Percentiles rank a stretch among this genome's conserved stretches.
phyloP scores from a whole-genome alignment of 2,113 vertebrate species.

The Ptyas mucosa region DNA sequence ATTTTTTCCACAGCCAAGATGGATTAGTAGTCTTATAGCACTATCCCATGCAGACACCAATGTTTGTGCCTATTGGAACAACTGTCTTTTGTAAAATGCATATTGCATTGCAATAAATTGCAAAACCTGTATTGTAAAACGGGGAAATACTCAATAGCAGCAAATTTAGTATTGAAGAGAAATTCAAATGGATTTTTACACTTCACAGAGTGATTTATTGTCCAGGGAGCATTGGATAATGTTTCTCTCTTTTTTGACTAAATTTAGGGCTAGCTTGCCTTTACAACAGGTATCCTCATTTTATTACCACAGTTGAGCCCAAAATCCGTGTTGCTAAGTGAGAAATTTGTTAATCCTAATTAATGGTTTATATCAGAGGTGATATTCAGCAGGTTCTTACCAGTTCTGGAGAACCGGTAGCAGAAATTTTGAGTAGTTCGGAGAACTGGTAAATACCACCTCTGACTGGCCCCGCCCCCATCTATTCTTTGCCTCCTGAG shows the following conservation, averaged over 20 bases:
- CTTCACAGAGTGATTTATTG: background rate
- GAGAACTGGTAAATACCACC: no score
- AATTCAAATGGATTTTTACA: background rate
- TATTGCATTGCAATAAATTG: background rate
- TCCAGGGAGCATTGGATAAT: background rate
- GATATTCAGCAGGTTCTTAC: no score
- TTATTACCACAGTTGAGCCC: no score
- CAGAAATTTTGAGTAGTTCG: no score
- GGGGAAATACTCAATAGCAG: background rate
- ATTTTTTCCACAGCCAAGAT: background rate
- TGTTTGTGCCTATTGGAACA: background rate
- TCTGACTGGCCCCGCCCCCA: no score
- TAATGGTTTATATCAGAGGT: background rate
- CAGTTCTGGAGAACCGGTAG: no score
- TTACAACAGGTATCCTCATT: background rate
- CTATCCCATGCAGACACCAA: background rate
- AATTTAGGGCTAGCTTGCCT: conserved; percentile 16
- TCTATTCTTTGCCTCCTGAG: no score
- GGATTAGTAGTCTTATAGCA: background rate
- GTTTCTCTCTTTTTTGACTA: background rate
- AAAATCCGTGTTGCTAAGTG: no score
- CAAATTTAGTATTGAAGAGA: background rate
- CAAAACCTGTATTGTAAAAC: background rate
- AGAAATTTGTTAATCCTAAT: background rate
- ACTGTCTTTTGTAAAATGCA: background rate